Base-by-base conservation (phyloP, 2,888 invertebrate species). In the Drosophila colorata region DNA sequence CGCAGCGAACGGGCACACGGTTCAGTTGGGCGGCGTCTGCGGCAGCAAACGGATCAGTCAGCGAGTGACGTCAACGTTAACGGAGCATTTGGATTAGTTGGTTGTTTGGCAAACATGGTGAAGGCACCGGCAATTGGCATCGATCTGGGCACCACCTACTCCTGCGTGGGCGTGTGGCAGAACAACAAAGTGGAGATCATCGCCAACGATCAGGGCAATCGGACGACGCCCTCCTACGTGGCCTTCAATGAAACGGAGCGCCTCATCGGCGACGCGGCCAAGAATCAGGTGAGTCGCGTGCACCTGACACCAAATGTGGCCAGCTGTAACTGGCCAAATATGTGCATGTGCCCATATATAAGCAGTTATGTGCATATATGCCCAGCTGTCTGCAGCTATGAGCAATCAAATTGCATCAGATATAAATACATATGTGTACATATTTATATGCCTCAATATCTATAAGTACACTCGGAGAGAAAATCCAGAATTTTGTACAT, bases 101-200 rank as follows among this genome's bases (percentile, higher is more conserved):
- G 20, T 11, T 11, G 28, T 11, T 31, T 13, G 13, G 20, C 8
- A 35, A 82, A 78, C 69, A 92, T 91, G 91, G 85, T 53, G n/a
- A 91, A 94, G 88, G 90, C 92, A 81, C 93, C 94, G 76, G 95
- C 95, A 78, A 93, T 96, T 86, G 96, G 96, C 83, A 97, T 96
- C 84, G 96, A 96, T 93, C 94, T 97, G 90, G 97, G 97, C 84
- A 97, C 97, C 37, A 97, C 97, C 7, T 97, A 96, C 92, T 97
- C 96, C 35, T 96, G 96, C 90, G 96, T 97, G 47, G 96, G 96
- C 82, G 96, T 96, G n/a, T 97, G 95, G 94, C 95, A 96, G 90
- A 95, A 96, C 89, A 95, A 95, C 65, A 95, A 96, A 91, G 96
- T 96, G 69, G 96, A 96, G 91, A 96, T 96, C 90, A 97, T 97